A percentile compares a stretch with the other conserved stretches of the same genome.
Evolutionary conservation across 2,888 invertebrate species (phyloP).

Genomic region (Podotricha telesiphe): DNA sequence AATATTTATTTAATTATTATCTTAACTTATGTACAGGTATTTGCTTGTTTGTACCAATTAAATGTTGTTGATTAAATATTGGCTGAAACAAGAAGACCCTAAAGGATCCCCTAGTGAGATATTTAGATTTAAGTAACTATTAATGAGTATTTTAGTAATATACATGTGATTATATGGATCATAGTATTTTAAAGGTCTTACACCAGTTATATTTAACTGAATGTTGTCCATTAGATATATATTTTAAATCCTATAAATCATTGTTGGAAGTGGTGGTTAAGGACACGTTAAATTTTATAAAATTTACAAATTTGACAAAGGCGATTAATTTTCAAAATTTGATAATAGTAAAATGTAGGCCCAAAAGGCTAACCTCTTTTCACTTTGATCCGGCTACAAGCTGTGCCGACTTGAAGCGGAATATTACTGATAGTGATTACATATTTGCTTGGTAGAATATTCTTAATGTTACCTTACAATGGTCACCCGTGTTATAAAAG

Average conservation of each 20-base stretch:
- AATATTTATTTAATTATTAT: not conserved
- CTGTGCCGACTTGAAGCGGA: not conserved
- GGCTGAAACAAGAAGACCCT: conserved; percentile 38
- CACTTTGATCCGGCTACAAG: conserved; percentile 4
- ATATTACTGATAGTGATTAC: not conserved
- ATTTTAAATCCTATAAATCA: conserved; percentile 26
- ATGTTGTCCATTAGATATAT: conserved; percentile 40
- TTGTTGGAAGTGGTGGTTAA: conserved; percentile 20
- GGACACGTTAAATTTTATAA: conserved; percentile 21
- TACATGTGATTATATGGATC: conserved; percentile 48
- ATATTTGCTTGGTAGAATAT: conserved; percentile 14
- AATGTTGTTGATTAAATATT: conserved; percentile 29
- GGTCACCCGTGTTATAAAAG: not conserved
- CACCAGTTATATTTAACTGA: conserved; percentile 27
- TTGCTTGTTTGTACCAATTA: conserved; percentile 31
- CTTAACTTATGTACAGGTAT: not conserved
- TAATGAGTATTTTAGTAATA: conserved; percentile 59
- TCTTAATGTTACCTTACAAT: not conserved
- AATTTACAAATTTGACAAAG: conserved; percentile 15
- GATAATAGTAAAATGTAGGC: not conserved
- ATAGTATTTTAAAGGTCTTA: conserved; percentile 32
- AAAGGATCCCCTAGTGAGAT: conserved; percentile 67
- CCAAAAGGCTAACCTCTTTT: conserved; percentile 7
- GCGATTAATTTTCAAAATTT: not conserved
- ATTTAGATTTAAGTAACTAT: conserved; percentile 55